Evolutionary conservation across 2,797 vertebrate species (phyloP), one percentile per base, ranked within the genome.

Genomic region (Macrochelys suwanniensis): DNA sequence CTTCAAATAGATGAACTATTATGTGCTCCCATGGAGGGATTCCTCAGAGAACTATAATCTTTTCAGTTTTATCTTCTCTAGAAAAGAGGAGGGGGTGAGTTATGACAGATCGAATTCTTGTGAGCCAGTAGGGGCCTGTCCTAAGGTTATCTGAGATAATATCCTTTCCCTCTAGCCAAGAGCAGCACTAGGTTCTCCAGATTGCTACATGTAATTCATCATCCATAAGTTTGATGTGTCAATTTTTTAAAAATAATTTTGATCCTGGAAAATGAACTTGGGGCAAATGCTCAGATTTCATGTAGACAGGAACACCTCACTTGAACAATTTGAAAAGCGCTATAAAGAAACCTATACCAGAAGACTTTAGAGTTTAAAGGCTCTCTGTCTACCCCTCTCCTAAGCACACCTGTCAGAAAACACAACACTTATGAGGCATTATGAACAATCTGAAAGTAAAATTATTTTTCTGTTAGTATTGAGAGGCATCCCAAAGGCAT

Each of bases 21-120:
- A 71, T 1, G 0, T 61, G 37, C 28, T 93, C 13, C 17, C 37
- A 71, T 3, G 3, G 6, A 94, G 42, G 23, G 71, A 74, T 71
- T 91, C 79, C 80, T 42, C 61, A 92, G 12, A 15, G 6, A 79
- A 21, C 90, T 26, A n/a, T 65, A 21, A 81, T 37, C 80, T 93
- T 94, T 92, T 45, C 45, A 56, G 54, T 11, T 80, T 33, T 45
- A 28, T 19, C 61, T 78, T 31, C 28, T 81, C 57, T 19, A 87
- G 5, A 86, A 87, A 95, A 94, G 65, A 82, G 80, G n/a, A 82
- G 13, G 88, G 7, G 13, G 87, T 61, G 31, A 89, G 88, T 42
- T 49, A 42, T 21, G 21, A 71, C 26, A 21, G 61, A 71, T 37
- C 28, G 42, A 47, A 61, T 47, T 53, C 57, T 54, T 79, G 76